phyloP scores from a whole-genome alignment of 2,113 vertebrate species.

The Perca schrenkii region DNA sequence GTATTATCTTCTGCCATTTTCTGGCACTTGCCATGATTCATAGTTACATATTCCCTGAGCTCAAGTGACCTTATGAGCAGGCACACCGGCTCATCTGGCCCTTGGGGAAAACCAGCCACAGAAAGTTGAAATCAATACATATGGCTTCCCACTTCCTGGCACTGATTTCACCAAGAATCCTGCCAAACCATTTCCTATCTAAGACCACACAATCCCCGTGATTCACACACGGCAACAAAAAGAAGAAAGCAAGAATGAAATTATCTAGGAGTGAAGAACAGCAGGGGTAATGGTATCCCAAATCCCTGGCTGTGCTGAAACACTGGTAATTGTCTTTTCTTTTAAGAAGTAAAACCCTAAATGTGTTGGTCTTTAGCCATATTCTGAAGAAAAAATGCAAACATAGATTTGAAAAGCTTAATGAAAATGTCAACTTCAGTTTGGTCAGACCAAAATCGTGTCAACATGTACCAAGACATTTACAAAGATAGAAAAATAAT shows the following conservation, averaged over 20 bases:
- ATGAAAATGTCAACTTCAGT: slow-evolving; percentile 37
- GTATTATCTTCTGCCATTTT: slow-evolving; percentile 38
- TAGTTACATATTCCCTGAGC: slow-evolving; percentile 57
- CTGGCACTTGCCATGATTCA: slow-evolving; percentile 68
- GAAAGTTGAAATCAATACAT: slow-evolving; percentile 58
- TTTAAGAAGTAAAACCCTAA: slow-evolving; percentile 8
- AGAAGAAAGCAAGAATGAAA: slow-evolving; percentile 1
- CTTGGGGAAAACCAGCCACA: slow-evolving; percentile 57
- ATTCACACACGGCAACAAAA: slow-evolving; percentile 6
- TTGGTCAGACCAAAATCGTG: background rate
- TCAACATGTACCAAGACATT: slow-evolving; percentile 1
- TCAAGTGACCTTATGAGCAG: slow-evolving; percentile 69
- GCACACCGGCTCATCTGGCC: slow-evolving; percentile 57
- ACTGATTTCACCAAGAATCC: slow-evolving; percentile 59
- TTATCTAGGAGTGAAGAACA: background rate
- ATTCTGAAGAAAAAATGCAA: background rate
- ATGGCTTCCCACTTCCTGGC: slow-evolving; percentile 40
- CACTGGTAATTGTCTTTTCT: slow-evolving; percentile 6
- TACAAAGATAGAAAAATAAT: slow-evolving; percentile 11
- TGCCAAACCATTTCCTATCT: slow-evolving; percentile 44
- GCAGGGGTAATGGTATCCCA: background rate
- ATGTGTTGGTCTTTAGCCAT: background rate
- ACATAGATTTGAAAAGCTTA: slow-evolving; percentile 13
- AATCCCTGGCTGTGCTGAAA: background rate
- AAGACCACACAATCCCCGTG: slow-evolving; percentile 10